Conservation (phyloP, 2,797 vertebrate species). For the Hydrolagus colliei region DNA sequence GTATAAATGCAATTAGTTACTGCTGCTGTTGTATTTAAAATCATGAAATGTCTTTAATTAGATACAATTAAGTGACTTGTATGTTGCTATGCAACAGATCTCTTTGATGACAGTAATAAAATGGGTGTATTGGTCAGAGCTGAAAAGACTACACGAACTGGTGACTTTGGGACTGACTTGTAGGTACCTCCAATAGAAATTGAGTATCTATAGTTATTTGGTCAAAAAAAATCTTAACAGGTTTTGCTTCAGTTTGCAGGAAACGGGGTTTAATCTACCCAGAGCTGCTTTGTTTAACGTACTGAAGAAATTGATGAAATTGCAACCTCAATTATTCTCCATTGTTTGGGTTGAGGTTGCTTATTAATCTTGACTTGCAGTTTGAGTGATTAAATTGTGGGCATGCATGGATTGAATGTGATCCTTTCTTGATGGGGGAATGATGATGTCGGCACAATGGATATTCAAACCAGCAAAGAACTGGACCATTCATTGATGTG, state of each 20-base stretch:
- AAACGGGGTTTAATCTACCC: conserved; percentile 23
- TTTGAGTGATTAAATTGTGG: conserved; percentile 20
- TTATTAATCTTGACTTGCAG: not conserved
- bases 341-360: conserved; percentile 18
- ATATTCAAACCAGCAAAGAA: too few relatives aligned
- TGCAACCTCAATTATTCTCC: conserved; percentile 23
- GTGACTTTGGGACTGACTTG: not conserved
- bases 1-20: too few relatives aligned
- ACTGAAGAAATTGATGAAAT: conserved; percentile 19
- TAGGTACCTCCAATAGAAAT: conserved; percentile 22
- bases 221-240: conserved; percentile 23
- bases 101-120: conserved; percentile 23
- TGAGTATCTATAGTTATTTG: conserved; percentile 23
- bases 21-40: not conserved
- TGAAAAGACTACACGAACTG: not conserved
- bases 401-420: not conserved
- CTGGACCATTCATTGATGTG: too few relatives aligned
- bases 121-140: conserved; percentile 1
- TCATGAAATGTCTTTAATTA: conserved; percentile 8
- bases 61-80: conserved; percentile 1
- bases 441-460: too few relatives aligned
- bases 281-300: conserved; percentile 29
- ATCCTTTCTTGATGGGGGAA: not conserved
- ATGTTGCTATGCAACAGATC: conserved; percentile 13
- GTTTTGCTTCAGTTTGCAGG: conserved; percentile 30